Conservation (phyloP, 2,888 invertebrate species). For the Escarpia spicata region DNA sequence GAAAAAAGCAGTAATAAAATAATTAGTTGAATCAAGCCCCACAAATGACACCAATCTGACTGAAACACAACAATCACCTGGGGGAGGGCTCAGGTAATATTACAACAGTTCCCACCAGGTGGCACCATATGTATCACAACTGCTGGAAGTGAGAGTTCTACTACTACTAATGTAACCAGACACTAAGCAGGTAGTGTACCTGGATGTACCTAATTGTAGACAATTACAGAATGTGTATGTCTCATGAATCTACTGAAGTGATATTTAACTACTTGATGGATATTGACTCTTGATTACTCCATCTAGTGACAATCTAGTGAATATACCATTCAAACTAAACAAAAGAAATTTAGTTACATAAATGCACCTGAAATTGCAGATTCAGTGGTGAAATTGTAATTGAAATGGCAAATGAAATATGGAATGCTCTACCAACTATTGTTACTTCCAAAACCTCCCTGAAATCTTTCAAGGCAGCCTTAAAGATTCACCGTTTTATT, state of each 20-base stretch:
- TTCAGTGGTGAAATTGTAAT: no score
- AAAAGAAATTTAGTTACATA: background rate
- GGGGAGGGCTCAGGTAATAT: background rate
- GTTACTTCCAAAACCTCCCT: no score
- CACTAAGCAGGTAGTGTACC: background rate
- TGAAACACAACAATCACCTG: background rate
- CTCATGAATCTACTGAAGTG: no score
- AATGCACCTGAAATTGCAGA: background rate
- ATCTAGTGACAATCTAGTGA: background rate
- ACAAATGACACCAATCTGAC: background rate
- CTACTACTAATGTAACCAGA: background rate
- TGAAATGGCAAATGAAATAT: no score
- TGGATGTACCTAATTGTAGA: background rate
- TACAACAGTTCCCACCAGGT: background rate
- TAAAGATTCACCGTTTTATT: no score
- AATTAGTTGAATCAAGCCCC: no score
- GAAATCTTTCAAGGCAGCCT: no score
- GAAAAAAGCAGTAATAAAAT: no score
- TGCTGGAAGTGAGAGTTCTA: background rate
- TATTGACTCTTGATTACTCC: background rate
- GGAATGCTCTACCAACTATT: no score
- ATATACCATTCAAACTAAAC: background rate
- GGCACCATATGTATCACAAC: background rate
- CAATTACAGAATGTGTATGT: background rate
- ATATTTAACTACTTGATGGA: background rate